Evolutionary conservation across 2,888 invertebrate genomes (phyloP), one percentile per base, ranked within the genome.

Genomic region (Sphaerophoria rueppellii): DNA sequence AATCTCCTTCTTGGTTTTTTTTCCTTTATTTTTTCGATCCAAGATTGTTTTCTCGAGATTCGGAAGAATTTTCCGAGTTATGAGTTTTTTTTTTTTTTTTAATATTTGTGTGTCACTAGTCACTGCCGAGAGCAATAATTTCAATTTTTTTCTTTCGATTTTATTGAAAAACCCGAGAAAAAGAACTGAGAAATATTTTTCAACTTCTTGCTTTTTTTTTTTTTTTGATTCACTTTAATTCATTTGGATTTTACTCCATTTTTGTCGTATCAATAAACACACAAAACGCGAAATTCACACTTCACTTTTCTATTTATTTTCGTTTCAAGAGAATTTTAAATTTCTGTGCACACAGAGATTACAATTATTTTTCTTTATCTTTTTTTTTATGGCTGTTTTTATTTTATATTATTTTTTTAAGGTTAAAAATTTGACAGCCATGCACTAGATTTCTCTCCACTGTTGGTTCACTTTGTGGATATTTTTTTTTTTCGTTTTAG

Each of bases 391-490:
- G 11, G 35, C 50, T 50, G 48, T 65, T 65, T 35, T 32, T 46
- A 14, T 16, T n/a, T 52, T 4, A 7, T 7, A 40, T 40, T 43
- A 11, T 43, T 54, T 67, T 60, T 67, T 67, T 67, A 54, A 67
- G 67, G 67, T 67, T 67, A 67, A 54, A 67, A 37, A 37, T 67
- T 67, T 67, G 67, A 67, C 67, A 67, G 80, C 58, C 65, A 78
- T 71, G 74, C 82, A 82, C 78, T 82, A 74, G 73, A 78, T 78
- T 82, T 82, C 82, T 78, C 82, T 79, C 78, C 82, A 78, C 69
- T 77, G n/a, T 63, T 48, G 14, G 34, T 63, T 48, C 50, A 50
- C 52, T 50, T 57, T 60, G 58, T 35, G 46, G 12, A 75, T 52
- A 43, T 7, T 55, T 63, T 71, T 71, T 63, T 57, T 63, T 71